Evolutionary conservation across 2,797 vertebrate genomes (phyloP), one percentile per base, ranked within the genome.

Genomic region (Salarias fasciatus): DNA sequence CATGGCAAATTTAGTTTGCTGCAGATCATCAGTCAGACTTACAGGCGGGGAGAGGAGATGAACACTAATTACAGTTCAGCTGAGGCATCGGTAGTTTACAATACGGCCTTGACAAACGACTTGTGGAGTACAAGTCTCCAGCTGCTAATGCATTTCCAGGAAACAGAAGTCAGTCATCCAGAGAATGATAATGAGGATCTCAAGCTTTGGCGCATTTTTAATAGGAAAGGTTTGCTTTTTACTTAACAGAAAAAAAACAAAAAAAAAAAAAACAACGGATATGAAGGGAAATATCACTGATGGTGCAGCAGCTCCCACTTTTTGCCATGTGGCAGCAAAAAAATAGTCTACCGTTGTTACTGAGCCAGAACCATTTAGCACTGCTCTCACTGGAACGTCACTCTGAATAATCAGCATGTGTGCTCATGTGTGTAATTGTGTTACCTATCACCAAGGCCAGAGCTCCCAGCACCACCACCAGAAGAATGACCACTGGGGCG

Each of bases 401-500:
- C 13, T 15, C 47, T 54, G 47, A 61, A 50, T 18, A 41, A 53
- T 46, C 41, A 63, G 30, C 31, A 15, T 14, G 48, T 50, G 72
- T 60, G 45, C 46, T 65, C 18, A 53, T 61, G 62, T 35, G 54
- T 50, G 8, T 54, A 42, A 63, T 52, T 72, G 41, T 47, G 63
- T 96, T 95, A 99, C 97, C 96, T 90, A 98, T 92, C 80, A 99
- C 95, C 85, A 98, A 89, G 51, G 96, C 96, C 77, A 99, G 86
- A 15, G 95, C 95, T 92, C 97, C 97, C 56, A 98, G 83, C 79
- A 95, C 96, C 89, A 97, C 90, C 77, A 96, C 95, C 86, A 99
- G 89, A 77, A 97, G 89, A 77, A 98, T 77, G 89, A 97, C 95
- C 84, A 97, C 73, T 28, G 97, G 97, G 62, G 96, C 94, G 74